Percentiles rank a stretch among this genome's conserved stretches.
Conservation (phyloP, 2,888 invertebrate genomes). For the Microplitis deprimator region DNA sequence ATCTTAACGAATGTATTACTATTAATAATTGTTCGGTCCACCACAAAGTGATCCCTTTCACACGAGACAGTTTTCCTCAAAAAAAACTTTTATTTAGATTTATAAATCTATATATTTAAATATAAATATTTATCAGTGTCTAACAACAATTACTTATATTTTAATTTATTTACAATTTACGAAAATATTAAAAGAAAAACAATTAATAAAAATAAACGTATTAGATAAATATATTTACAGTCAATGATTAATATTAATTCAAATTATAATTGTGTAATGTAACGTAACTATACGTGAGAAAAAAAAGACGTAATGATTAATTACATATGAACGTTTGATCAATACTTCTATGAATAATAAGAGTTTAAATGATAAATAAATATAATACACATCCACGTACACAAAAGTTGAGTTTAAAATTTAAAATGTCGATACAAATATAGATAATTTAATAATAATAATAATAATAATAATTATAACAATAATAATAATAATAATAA, state of each 20-base stretch:
- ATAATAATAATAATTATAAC: conserved; percentile 52
- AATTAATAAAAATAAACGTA: conserved; percentile 48
- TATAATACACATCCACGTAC: conserved; percentile 45
- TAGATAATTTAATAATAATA: conserved; percentile 54
- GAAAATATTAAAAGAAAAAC: conserved; percentile 44
- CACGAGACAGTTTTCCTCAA: conserved; percentile 62
- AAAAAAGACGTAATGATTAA: conserved; percentile 4
- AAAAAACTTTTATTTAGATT: background rate
- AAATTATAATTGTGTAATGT: conserved; percentile 16
- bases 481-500: conserved; percentile 52
- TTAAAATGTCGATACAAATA: conserved; percentile 45
- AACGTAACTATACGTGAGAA: background rate
- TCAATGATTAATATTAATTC: conserved; percentile 58
- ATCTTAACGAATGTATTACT: conserved; percentile 1
- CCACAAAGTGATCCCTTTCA: conserved; percentile 61
- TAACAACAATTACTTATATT: conserved; percentile 65
- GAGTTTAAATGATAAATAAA: conserved; percentile 47
- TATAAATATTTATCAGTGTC: conserved; percentile 58
- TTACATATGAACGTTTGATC: background rate
- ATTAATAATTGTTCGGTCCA: conserved; percentile 50
- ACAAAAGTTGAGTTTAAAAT: conserved; percentile 36
- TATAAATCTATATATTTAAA: background rate
- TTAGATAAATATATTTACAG: conserved; percentile 69
- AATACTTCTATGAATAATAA: conserved; percentile 2
- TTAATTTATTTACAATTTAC: conserved; percentile 69